Conservation (phyloP, 2,113 vertebrate species). For the Terrapene triunguis region DNA sequence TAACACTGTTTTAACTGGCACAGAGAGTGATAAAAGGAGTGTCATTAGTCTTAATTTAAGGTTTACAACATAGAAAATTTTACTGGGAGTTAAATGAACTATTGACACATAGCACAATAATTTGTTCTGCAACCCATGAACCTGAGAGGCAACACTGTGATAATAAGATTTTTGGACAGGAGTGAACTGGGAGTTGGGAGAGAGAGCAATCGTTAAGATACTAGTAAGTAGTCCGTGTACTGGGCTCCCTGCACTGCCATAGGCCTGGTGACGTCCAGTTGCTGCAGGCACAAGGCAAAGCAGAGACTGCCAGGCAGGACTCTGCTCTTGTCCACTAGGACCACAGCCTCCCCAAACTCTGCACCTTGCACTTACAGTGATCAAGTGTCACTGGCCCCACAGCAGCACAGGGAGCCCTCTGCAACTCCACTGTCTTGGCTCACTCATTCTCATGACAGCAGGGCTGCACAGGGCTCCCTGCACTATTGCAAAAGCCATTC, state of each 20-base stretch:
- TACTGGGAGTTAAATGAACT: slow-evolving; percentile 64
- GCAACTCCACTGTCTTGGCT: not conserved
- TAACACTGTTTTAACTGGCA: slow-evolving; percentile 23
- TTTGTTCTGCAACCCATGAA: slow-evolving; percentile 53
- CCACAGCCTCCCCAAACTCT: not conserved
- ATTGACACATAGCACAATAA: slow-evolving; percentile 64
- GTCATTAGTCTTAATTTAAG: slow-evolving; percentile 58
- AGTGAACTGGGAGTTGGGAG: not conserved
- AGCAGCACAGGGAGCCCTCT: not conserved
- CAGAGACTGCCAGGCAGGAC: not conserved
- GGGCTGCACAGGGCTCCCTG: not conserved
- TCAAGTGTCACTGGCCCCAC: not conserved
- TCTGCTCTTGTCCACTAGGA: not conserved
- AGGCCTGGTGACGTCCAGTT: too few species aligned
- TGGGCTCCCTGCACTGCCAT: not conserved
- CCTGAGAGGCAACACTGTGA: not conserved
- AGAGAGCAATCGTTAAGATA: not conserved
- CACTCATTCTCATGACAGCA: not conserved
- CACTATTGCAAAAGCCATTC: not conserved
- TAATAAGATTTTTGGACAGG: slow-evolving; percentile 2
- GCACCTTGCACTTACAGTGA: not conserved
- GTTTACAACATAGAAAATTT: slow-evolving; percentile 62
- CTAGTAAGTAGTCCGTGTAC: not conserved
- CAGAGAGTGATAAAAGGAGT: slow-evolving; percentile 40
- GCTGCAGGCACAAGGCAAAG: not conserved